Evolutionary conservation across 2,113 vertebrate genomes (phyloP), one percentile per base, ranked within the genome.

Genomic region (Oncorhynchus kisutch): DNA sequence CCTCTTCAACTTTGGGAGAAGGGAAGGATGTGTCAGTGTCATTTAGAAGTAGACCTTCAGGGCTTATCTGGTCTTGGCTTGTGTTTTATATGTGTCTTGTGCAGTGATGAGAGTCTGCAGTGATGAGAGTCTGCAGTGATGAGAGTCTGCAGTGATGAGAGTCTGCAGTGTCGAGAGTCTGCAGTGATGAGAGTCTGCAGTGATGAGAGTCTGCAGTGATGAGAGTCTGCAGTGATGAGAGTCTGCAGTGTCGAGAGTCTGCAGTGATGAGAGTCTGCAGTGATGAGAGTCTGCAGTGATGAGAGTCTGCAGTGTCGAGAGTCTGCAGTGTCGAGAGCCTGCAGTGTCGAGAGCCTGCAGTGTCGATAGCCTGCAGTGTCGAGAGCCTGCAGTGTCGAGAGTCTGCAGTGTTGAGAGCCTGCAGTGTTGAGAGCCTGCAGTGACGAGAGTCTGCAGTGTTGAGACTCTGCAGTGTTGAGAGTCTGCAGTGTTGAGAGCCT

Each of bases 71-170:
- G 18, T 8, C 20, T 0, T 3, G 60, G 57, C 31, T 31, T 18
- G 49, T 78, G 69, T 81, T 75, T 75, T 70, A 72, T 74, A 71
- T 65, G 66, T 34, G 20, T 22, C 20, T n/a, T 22, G 71, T 4
- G 65, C 67, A 69, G 67, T 57, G 71, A 69, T 75, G 68, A 67
- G 74, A 72, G 67, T 39, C 31, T 4, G 65, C 67, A 69, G 67
- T 57, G 71, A 67, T 75, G 68, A 67, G 74, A 72, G 65, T 39
- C 31, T 4, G 65, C 70, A 69, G 65, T 57, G 71, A 62, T 73
- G 68, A 67, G 74, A 71, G 67, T 8, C 31, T 4, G 65, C 70
- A 69, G 67, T 57, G 68, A 62, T 75, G 68, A 67, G 74, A 70
- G 67, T 39, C 31, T 4, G 65, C 70, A 67, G 67, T 49, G 71